These are phyloP conservation scores for Rambutsinella grinnellia DNA, from an alignment of 2,888 invertebrate species.

Conservation along the genomic window DNA sequence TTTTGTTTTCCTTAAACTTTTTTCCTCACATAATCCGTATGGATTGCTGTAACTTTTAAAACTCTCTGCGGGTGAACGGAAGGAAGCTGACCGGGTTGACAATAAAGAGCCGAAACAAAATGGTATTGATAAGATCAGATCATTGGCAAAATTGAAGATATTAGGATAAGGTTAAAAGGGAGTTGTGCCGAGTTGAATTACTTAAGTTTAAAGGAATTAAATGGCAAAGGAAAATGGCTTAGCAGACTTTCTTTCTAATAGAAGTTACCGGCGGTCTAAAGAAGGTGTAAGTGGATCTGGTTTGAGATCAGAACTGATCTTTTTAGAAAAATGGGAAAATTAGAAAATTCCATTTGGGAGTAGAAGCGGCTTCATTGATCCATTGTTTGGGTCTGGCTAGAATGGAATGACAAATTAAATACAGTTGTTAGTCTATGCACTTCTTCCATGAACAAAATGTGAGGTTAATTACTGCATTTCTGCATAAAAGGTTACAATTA, in stretches of 20 bases:
- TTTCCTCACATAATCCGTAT: background rate
- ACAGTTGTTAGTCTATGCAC: no score
- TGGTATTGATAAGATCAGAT: background rate
- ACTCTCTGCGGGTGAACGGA: background rate
- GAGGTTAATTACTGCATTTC: no score
- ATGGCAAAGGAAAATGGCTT: background rate
- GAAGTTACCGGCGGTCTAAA: background rate
- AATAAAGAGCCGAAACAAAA: background rate
- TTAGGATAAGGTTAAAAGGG: background rate
- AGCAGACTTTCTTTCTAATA: background rate
- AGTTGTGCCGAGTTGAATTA: background rate
- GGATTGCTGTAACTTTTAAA: background rate
- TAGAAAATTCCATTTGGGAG: slow-evolving; percentile 35
- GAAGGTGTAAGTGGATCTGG: slow-evolving; percentile 16
- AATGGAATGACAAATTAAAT: no score
- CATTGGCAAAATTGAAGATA: background rate
- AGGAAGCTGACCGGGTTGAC: slow-evolving; percentile 8
- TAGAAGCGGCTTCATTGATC: background rate
- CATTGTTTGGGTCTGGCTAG: no score
- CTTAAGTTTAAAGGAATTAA: background rate
- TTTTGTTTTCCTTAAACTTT: background rate
- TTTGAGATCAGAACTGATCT: background rate
- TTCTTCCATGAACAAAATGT: no score
- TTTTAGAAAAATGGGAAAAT: slow-evolving; percentile 4
- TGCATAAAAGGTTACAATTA: no score